Evolutionary conservation across 2,888 invertebrate genomes (phyloP).

Genomic region (Eumerus sabulonum): DNA sequence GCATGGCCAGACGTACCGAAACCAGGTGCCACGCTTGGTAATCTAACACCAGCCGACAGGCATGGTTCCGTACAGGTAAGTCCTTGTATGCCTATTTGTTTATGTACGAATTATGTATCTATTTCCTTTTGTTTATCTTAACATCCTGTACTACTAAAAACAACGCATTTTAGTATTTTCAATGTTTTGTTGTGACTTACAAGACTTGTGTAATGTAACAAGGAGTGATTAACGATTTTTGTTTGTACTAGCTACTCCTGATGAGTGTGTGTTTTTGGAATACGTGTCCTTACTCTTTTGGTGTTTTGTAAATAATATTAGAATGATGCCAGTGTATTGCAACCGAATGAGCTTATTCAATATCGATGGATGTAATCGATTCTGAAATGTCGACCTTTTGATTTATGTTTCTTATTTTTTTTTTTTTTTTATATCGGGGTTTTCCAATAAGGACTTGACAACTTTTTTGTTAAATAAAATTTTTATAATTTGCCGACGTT

Average conservation of each 20-base stretch:
- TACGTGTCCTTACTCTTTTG: slow-evolving; percentile 22
- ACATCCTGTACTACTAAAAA: background rate
- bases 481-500: too few relatives aligned
- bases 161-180: slow-evolving; percentile 69
- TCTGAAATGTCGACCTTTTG: too few relatives aligned
- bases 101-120: slow-evolving; percentile 23
- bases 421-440: too few relatives aligned
- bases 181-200: slow-evolving; percentile 21
- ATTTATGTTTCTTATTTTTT: too few relatives aligned
- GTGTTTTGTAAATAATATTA: slow-evolving; percentile 51
- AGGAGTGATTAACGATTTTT: slow-evolving; percentile 70
- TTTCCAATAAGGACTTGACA: too few relatives aligned
- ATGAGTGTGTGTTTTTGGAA: slow-evolving; percentile 12
- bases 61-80: slow-evolving; percentile 97
- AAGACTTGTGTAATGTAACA: background rate
- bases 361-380: background rate
- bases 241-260: slow-evolving; percentile 35
- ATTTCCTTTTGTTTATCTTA: slow-evolving; percentile 29
- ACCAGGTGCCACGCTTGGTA: slow-evolving; percentile 88
- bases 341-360: slow-evolving; percentile 19
- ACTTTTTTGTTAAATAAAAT: too few relatives aligned
- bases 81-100: slow-evolving; percentile 72
- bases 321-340: slow-evolving; percentile 12
- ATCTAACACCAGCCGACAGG: slow-evolving; percentile 95
- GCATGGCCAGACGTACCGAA: slow-evolving; percentile 93